phyloP scores from a whole-genome alignment of 2,113 vertebrate genomes.

The Microcebus jonahi region DNA sequence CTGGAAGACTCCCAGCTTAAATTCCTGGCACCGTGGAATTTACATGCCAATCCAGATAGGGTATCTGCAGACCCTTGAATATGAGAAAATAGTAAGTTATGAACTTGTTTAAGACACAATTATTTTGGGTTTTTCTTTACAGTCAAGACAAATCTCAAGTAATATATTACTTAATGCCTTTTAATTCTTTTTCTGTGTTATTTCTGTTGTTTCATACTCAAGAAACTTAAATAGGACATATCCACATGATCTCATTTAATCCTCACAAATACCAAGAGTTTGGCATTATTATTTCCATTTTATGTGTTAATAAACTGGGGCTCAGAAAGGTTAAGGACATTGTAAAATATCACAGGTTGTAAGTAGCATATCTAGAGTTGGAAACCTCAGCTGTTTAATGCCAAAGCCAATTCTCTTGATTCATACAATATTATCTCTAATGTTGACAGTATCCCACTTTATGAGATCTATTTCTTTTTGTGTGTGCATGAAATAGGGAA shows the following conservation, averaged over 20 bases:
- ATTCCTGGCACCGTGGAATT: neutral
- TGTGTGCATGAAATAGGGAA: neutral
- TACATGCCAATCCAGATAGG: neutral
- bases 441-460: neutral
- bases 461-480: neutral
- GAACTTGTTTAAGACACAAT: neutral
- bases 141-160: neutral
- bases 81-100: neutral
- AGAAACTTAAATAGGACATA: neutral
- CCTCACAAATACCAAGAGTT: neutral
- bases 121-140: neutral
- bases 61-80: neutral
- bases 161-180: neutral
- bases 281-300: neutral
- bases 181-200: neutral
- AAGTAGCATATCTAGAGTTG: neutral
- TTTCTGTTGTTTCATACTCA: neutral
- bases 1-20: neutral
- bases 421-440: neutral
- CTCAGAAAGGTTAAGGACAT: constrained; percentile 36
- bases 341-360: neutral
- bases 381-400: neutral
- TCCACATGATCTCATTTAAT: neutral
- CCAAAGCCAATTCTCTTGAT: neutral
- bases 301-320: neutral